Percentiles rank a stretch among this genome's conserved stretches.
phyloP scores from a whole-genome alignment of 1,140 invertebrate species.

The Chironomus striatipennis region DNA sequence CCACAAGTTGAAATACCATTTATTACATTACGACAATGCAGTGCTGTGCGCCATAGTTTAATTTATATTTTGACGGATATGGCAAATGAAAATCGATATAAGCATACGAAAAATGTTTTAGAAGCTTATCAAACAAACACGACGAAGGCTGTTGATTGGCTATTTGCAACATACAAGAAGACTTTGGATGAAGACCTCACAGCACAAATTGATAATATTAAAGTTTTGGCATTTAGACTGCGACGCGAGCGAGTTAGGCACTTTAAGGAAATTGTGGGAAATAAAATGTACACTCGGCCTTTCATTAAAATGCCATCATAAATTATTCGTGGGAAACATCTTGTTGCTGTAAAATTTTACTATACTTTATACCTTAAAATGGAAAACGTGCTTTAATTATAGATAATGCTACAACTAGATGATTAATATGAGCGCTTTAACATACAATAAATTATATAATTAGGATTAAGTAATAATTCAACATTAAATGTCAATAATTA shows the following conservation, averaged over 20 bases:
- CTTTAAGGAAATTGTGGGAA: slow-evolving; percentile 6
- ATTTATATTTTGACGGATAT: slow-evolving; percentile 38
- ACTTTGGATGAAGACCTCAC: slow-evolving; percentile 34
- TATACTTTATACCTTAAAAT: too few relatives aligned
- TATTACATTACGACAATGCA: slow-evolving; percentile 35
- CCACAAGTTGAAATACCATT: slow-evolving; percentile 37
- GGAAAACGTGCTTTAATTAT: too few relatives aligned
- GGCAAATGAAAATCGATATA: slow-evolving; percentile 33
- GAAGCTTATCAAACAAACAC: slow-evolving; percentile 33
- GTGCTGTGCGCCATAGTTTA: slow-evolving; percentile 37
- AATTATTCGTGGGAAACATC: not conserved
- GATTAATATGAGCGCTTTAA: too few relatives aligned
- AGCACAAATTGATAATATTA: slow-evolving; percentile 4
- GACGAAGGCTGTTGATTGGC: slow-evolving; percentile 35
- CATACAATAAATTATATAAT: too few relatives aligned
- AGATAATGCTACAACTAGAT: too few relatives aligned
- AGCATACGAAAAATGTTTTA: slow-evolving; percentile 36
- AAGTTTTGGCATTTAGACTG: not conserved
- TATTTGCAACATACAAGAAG: slow-evolving; percentile 36
- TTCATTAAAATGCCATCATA: slow-evolving; percentile 15
- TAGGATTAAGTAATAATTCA: too few relatives aligned
- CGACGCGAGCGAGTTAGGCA: not conserved
- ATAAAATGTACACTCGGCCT: not conserved
- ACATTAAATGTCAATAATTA: too few relatives aligned
- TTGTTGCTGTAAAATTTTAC: too few relatives aligned